Evolutionary conservation across 2,113 vertebrate genomes (phyloP).

Genomic region (Tympanuchus pallidicinctus): DNA sequence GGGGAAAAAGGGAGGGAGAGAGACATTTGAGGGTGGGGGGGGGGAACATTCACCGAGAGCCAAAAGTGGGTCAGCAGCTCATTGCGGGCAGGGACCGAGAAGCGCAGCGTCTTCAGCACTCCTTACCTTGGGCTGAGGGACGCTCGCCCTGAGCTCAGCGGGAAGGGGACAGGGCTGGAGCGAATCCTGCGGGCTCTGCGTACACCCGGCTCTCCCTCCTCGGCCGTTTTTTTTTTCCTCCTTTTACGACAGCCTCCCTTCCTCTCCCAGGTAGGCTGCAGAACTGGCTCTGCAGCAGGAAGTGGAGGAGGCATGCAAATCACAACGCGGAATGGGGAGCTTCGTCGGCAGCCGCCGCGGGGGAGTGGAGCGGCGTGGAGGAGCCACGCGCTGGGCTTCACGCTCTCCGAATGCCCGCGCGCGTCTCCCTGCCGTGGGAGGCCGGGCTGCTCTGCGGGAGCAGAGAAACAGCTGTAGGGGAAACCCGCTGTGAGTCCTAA

Average conservation of each 20-base stretch:
- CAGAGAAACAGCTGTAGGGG: rapidly evolving
- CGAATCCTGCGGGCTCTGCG: not conserved
- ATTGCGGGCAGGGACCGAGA: not conserved
- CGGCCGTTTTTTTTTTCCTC: not conserved
- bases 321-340: not conserved
- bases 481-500: not conserved
- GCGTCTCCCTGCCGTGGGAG: not conserved
- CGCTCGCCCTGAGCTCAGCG: not conserved
- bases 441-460: not conserved
- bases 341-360: not conserved
- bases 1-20: not conserved
- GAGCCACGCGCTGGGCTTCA: conserved; percentile 15
- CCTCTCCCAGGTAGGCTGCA: conserved; percentile 75
- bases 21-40: not conserved
- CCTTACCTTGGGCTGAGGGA: conserved; percentile 67
- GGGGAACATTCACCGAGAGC: not conserved
- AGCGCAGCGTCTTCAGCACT: not conserved
- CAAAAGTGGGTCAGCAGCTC: conserved; percentile 37
- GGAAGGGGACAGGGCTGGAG: not conserved
- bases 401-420: rapidly evolving
- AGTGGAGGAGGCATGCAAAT: conserved; percentile 70
- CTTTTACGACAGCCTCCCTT: conserved; percentile 35
- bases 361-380: conserved; percentile 51
- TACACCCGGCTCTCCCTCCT: not conserved
- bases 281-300: conserved; percentile 80